Percentiles rank a stretch among this genome's conserved stretches.
Evolutionary conservation across 2,113 vertebrate genomes (phyloP).

Genomic region (Lamprotornis superbus): DNA sequence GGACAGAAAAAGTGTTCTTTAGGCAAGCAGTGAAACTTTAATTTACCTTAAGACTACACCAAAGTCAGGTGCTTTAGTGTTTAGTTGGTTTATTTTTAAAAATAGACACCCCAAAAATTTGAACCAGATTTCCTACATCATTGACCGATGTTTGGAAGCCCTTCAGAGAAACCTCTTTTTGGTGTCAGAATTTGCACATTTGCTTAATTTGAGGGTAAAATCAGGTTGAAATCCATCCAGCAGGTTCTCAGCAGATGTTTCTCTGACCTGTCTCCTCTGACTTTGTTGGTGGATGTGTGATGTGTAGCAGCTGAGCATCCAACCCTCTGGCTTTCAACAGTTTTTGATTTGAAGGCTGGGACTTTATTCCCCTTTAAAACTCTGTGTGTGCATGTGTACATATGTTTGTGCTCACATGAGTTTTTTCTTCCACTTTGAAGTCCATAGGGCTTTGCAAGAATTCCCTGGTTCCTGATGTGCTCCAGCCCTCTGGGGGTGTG

Average conservation of each 20-base stretch:
- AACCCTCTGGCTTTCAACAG: not conserved
- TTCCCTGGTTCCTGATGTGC: not conserved
- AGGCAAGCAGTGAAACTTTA: not conserved
- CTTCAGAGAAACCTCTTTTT: not conserved
- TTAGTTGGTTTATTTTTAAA: not conserved
- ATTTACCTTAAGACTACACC: not conserved
- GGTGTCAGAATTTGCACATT: slow-evolving; percentile 21
- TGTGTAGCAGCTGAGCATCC: not conserved
- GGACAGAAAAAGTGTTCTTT: not conserved
- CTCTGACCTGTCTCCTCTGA: not conserved
- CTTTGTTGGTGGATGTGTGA: not conserved
- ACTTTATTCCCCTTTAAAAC: not conserved
- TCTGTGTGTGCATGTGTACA: not conserved
- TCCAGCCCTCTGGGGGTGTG: not conserved
- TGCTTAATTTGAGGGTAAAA: slow-evolving; percentile 7
- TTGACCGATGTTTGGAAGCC: not conserved
- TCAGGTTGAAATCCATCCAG: not conserved
- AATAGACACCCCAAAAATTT: not conserved
- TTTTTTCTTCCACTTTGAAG: not conserved
- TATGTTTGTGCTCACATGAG: not conserved
- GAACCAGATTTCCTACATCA: not conserved
- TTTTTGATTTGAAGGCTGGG: slow-evolving; percentile 17
- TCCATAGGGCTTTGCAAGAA: not conserved
- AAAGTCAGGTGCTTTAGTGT: not conserved
- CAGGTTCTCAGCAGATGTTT: slow-evolving; percentile 25